Conservation (phyloP, 2,113 vertebrate species). For the Paradoxurus hermaphroditus region DNA sequence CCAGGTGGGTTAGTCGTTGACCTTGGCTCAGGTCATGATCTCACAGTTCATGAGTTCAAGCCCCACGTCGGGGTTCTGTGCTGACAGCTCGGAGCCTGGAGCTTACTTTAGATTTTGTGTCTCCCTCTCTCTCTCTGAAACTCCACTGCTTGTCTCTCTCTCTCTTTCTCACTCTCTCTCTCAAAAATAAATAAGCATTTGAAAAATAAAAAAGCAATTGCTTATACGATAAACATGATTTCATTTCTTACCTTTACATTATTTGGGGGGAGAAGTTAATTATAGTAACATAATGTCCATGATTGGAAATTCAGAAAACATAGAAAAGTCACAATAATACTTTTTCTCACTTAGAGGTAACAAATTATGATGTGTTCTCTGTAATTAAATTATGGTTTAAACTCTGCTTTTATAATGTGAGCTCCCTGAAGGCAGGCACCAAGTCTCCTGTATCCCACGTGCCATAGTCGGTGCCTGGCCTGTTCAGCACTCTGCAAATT, state of each 20-base stretch:
- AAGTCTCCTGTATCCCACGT: not conserved
- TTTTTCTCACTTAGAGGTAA: not conserved
- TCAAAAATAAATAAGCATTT: no score
- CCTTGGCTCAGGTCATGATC: no score
- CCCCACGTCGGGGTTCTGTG: no score
- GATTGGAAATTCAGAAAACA: slow-evolving; percentile 7
- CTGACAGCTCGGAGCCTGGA: no score
- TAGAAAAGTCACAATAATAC: not conserved
- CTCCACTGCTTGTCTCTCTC: no score
- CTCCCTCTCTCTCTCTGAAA: no score
- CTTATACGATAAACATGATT: not conserved
- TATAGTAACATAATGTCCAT: not conserved
- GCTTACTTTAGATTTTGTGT: no score
- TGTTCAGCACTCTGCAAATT: not conserved
- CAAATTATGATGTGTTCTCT: not conserved
- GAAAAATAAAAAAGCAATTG: not conserved
- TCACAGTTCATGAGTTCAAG: no score
- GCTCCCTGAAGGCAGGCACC: not conserved
- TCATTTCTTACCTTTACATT: not conserved
- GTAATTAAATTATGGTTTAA: not conserved
- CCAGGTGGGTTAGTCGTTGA: no score
- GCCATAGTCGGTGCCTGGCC: not conserved
- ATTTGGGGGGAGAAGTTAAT: not conserved
- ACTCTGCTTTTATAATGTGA: not conserved
- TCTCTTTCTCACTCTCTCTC: no score